Percentiles rank a stretch among this genome's conserved stretches.
phyloP scores from a whole-genome alignment of 2,113 vertebrate genomes.

The Ophiodon elongatus region DNA sequence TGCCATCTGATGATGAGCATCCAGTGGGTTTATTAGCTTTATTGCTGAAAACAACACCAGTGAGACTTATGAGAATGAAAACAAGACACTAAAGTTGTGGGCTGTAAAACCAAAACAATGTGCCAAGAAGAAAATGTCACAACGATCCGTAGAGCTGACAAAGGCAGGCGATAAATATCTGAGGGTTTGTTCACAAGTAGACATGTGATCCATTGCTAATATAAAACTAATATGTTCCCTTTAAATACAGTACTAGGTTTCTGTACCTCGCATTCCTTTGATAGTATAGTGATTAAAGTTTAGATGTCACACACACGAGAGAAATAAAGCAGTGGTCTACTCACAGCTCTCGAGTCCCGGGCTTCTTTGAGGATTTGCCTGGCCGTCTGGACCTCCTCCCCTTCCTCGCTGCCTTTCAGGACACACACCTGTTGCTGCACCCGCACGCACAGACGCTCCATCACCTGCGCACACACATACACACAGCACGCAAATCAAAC shows the following conservation, averaged over 20 bases:
- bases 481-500: background rate
- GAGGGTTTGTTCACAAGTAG: background rate
- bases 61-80: too few relatives aligned
- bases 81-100: too few relatives aligned
- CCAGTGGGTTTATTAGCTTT: background rate
- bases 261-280: background rate
- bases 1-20: background rate
- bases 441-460: constrained; percentile 90
- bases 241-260: background rate
- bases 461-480: constrained; percentile 78
- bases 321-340: constrained; percentile 30
- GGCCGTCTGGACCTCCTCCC: constrained; percentile 89
- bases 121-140: too few relatives aligned
- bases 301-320: background rate
- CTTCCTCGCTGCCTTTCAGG: constrained; percentile 86
- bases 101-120: too few relatives aligned
- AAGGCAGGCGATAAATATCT: too few relatives aligned
- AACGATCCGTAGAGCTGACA: too few relatives aligned
- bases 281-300: background rate
- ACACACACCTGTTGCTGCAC: constrained; percentile 91
- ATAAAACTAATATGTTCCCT: background rate
- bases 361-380: constrained; percentile 92
- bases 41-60: background rate
- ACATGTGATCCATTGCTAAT: background rate
- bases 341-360: constrained; percentile 91